Evolutionary conservation across 1,140 invertebrate species (phyloP), one percentile per base, ranked within the genome.

Genomic region (Kradibia gibbosae): DNA sequence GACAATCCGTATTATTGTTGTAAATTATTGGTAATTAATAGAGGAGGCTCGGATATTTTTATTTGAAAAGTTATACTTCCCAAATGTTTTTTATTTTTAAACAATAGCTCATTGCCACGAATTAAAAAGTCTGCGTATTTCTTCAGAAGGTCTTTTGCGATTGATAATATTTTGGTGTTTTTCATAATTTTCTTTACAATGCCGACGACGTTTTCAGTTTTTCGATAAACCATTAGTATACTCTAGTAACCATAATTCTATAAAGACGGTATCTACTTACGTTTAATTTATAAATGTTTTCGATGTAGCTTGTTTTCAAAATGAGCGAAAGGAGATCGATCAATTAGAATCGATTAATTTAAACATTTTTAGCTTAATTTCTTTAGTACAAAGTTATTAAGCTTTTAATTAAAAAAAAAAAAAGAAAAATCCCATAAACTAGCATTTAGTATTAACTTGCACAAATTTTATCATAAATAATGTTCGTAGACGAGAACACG

Each of bases 251-350:
- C n/a, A n/a, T n/a, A n/a, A n/a, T n/a, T n/a, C n/a, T n/a, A n/a
- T n/a, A n/a, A n/a, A n/a, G n/a, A n/a, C n/a, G n/a, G n/a, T n/a
- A n/a, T n/a, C n/a, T n/a, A n/a, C n/a, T n/a, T n/a, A n/a, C n/a
- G n/a, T n/a, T n/a, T n/a, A n/a, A n/a, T n/a, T n/a, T n/a, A n/a
- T n/a, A 10, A 31, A 28, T 60, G 31, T 13, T 60, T 3, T n/a
- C 3, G 62, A 67, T 39, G 39, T 67, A 67, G 39, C 62, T 67
- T 22, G 20, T 39, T 67, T 39, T 67, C 31, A 67, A 67, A 65
- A 39, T 22, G 62, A n/a, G 8, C n/a, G 28, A 67, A 7, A 13
- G 36, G 11, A 39, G n/a, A 67, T 15, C n/a, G 34, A 13, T 67
- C 62, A n/a, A 39, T 39, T 39, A 67, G 39, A 39, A 39, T 0